A percentile compares a stretch with the other conserved stretches of the same genome.
phyloP scores from a whole-genome alignment of 2,888 invertebrate genomes.

The Liodrosophila aerea region DNA sequence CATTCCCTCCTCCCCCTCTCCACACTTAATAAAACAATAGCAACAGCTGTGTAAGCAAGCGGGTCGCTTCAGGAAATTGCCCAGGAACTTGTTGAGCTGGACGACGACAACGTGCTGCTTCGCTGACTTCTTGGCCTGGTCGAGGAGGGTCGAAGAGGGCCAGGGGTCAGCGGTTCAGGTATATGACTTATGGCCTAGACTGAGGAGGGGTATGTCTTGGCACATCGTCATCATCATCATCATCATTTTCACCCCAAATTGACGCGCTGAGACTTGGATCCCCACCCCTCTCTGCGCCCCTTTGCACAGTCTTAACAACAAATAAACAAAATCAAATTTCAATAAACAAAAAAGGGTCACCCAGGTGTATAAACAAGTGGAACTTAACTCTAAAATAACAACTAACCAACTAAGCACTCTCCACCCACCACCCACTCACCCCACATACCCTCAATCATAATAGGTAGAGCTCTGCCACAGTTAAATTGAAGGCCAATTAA shows the following conservation, averaged over 20 bases:
- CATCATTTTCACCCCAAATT: too few species aligned
- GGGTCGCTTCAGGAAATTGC: slow-evolving; percentile 14
- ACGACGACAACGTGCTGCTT: slow-evolving; percentile 60
- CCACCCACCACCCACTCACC: background rate
- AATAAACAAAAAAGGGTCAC: slow-evolving; percentile 59
- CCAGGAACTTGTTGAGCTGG: slow-evolving; percentile 71
- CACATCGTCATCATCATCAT: slow-evolving; percentile 41
- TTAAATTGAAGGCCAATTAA: slow-evolving; percentile 48
- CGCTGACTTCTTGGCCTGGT: slow-evolving; percentile 52
- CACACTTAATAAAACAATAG: slow-evolving; percentile 41
- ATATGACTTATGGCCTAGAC: slow-evolving; percentile 11
- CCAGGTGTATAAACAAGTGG: slow-evolving; percentile 65
- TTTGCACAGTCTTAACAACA: slow-evolving; percentile 14
- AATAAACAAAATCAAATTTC: slow-evolving; percentile 70
- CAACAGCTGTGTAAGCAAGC: slow-evolving; percentile 63
- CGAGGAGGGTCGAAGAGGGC: background rate
- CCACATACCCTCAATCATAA: too few species aligned
- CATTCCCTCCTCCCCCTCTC: background rate
- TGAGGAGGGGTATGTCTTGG: slow-evolving; percentile 27
- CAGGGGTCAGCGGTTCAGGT: slow-evolving; percentile 3
- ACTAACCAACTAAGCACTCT: background rate
- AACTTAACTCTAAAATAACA: slow-evolving; percentile 16
- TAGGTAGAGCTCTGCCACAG: background rate
- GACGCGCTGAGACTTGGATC: too few species aligned
- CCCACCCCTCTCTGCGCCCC: background rate